These are phyloP conservation scores for Tapera naevia DNA, from an alignment of 2,797 vertebrate genomes.

Conservation along the genomic window DNA sequence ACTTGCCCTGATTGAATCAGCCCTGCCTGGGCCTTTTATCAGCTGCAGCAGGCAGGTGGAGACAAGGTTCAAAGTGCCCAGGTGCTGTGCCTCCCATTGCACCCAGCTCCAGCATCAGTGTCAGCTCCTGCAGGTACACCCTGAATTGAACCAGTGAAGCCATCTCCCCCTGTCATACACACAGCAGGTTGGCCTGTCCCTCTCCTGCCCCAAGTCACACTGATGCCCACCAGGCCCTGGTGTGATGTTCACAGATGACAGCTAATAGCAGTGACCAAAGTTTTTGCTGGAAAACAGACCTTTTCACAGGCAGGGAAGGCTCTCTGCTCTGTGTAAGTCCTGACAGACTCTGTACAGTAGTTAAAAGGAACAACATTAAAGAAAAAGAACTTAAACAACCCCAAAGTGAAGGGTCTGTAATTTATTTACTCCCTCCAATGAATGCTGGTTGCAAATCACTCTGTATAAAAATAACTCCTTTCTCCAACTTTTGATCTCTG, in stretches of 20 bases:
- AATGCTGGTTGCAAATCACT: constrained; percentile 72
- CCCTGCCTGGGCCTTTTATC: accelerated
- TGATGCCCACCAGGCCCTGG: accelerated
- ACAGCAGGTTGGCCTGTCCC: not conserved
- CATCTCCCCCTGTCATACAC: accelerated
- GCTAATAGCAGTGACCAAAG: not conserved
- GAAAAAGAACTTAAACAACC: constrained; percentile 64
- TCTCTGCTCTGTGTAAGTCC: constrained; percentile 1
- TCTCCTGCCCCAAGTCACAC: accelerated
- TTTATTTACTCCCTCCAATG: constrained; percentile 69
- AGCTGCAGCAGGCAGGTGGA: accelerated
- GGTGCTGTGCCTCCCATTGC: accelerated
- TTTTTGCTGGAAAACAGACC: not conserved
- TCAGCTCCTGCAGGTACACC: accelerated
- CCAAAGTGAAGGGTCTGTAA: constrained; percentile 58
- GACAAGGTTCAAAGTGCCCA: not conserved
- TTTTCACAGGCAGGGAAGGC: not conserved
- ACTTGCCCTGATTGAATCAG: not conserved
- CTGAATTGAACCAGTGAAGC: not conserved
- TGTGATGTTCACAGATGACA: accelerated
- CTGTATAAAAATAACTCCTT: constrained; percentile 74
- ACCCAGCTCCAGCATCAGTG: not conserved
- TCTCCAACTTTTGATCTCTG: constrained; percentile 74
- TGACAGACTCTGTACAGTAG: constrained; percentile 53
- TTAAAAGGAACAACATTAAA: constrained; percentile 39